Base-by-base conservation (phyloP, 2,797 vertebrate species). In the Cyprinodon diabolis region DNA sequence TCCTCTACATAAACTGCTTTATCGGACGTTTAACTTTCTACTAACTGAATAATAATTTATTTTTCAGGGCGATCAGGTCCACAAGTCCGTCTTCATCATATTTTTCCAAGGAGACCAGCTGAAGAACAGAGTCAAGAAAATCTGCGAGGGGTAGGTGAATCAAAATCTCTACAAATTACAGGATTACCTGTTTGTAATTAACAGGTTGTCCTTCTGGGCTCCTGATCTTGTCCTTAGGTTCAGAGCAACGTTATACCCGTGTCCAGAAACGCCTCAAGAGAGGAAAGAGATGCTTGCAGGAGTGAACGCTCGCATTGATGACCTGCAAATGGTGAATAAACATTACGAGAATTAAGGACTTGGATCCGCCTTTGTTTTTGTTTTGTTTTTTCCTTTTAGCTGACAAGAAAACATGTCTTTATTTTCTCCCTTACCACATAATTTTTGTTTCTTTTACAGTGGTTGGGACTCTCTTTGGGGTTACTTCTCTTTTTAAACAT, bases 21-120 rank as follows among this genome's bases (percentile, higher is more conserved):
- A 6, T 14, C 17, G 35, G 6, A 25, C 37, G 58, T 66, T 35
- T 30, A 43, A 17, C 8, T 48, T 71, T 69, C 25, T 30, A 19
- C 48, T 48, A 14, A 77, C 23, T 49, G 15, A 70, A 0, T 67
- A 4, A 56, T 75, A 15, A 58, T 63, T 79, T 69, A 37, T 71
- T 43, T 69, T 45, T 70, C 90, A 99, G 98, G 95, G 98, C 0
- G 97, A 98, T 92, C 95, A 97, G 4, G 97, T 99, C 87, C 95
- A 99, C 95, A 99, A 99, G 92, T 97, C 97, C 2, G 98, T 99
- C 60, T 99, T 99, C 92, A 99, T 99, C 91, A 99, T 99, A 89
- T 99, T 98, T 90, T 99, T 99, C 93, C 98, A 99, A 94, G 97
- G 98, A 7, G 97, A 99, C 87, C 97, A 99, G 80, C 91, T 99